Evolutionary conservation across 2,113 vertebrate species (phyloP).

Genomic region (Glaucomys volans): DNA sequence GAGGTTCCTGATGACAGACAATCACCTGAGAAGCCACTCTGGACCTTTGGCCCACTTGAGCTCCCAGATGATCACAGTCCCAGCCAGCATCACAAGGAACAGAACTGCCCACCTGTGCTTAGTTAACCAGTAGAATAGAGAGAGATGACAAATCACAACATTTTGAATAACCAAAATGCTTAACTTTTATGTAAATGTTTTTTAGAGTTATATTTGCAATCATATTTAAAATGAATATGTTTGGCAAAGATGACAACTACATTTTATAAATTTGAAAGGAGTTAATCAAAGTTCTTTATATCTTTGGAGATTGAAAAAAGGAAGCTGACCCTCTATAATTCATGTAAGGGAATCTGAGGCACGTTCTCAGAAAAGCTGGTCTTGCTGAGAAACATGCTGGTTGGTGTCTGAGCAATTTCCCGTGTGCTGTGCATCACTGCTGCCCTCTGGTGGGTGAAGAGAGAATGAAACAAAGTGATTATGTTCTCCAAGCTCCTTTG

Average conservation of each 20-base stretch:
- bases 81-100: not conserved
- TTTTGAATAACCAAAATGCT: not conserved
- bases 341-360: not conserved
- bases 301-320: not conserved
- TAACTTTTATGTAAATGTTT: not conserved
- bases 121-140: not conserved
- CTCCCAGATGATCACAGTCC: not conserved
- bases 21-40: fast-evolving
- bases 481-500: fast-evolving
- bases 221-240: not conserved
- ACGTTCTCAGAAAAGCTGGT: constrained; percentile 4
- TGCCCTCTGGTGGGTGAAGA: constrained; percentile 41
- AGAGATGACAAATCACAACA: not conserved
- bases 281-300: not conserved
- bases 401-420: not conserved
- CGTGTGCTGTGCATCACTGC: not conserved
- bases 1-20: not conserved
- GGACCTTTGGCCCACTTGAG: not conserved
- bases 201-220: not conserved
- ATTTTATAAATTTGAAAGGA: constrained; percentile 5
- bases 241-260: not conserved
- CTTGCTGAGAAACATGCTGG: not conserved
- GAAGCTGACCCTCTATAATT: not conserved
- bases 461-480: not conserved
- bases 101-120: not conserved